A percentile compares a stretch with the other conserved stretches of the same genome.
Conservation (phyloP, 2,797 vertebrate genomes). For the Australoheros facetus region DNA sequence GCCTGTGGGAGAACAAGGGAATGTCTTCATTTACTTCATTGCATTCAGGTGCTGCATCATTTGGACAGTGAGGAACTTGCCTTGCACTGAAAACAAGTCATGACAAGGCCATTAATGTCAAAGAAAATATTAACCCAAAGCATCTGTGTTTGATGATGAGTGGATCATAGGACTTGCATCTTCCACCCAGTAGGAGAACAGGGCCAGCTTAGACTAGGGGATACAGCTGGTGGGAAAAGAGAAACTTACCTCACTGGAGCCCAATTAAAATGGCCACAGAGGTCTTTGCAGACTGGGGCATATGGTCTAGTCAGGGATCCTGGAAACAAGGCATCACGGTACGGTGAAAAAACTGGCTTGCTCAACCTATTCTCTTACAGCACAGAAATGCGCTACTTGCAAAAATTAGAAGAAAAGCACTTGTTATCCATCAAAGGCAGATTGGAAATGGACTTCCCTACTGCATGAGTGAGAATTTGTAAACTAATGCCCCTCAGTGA, state of each 20-base stretch:
- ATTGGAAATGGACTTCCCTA: conserved; percentile 33
- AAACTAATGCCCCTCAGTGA: conserved; percentile 48
- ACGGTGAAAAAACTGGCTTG: conserved; percentile 41
- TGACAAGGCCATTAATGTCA: conserved; percentile 32
- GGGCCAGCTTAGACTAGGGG: conserved; percentile 3
- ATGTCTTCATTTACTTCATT: neutral
- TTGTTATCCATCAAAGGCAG: conserved; percentile 47
- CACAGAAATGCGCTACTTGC: conserved; percentile 46
- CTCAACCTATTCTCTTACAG: conserved; percentile 35
- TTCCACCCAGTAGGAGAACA: conserved; percentile 19
- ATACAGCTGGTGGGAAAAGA: conserved; percentile 21
- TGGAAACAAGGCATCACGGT: conserved; percentile 41
- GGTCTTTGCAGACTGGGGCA: conserved; percentile 28
- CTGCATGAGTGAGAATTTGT: conserved; percentile 14
- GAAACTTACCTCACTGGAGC: conserved; percentile 48
- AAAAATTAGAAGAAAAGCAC: conserved; percentile 35
- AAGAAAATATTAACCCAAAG: conserved; percentile 13
- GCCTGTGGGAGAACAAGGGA: neutral
- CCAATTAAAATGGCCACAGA: conserved; percentile 72
- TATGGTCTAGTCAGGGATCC: conserved; percentile 22
- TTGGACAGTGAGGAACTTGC: conserved; percentile 4
- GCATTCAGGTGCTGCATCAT: conserved; percentile 22
- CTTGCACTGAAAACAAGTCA: conserved; percentile 14
- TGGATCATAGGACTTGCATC: conserved; percentile 24
- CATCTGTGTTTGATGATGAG: conserved; percentile 22